These are phyloP conservation scores for Yponomeuta cagnagella DNA, from an alignment of 2,888 invertebrate species.

Conservation along the genomic window DNA sequence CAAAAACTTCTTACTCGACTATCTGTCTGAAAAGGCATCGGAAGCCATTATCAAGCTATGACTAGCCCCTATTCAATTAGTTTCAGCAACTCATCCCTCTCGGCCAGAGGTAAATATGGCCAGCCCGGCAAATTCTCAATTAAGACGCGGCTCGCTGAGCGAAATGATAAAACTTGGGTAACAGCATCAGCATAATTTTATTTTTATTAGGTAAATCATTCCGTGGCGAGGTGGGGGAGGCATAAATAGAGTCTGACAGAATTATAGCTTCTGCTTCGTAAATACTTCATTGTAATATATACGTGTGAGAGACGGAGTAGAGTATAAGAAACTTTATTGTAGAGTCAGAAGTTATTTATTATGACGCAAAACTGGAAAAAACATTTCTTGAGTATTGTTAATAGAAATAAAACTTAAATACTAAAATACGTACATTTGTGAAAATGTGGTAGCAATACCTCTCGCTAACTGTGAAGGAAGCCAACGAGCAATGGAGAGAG, in stretches of 20 bases:
- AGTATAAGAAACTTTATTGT: too few relatives aligned
- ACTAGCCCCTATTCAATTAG: not conserved
- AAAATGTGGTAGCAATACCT: too few relatives aligned
- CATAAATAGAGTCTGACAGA: not conserved
- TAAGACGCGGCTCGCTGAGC: constrained; percentile 5
- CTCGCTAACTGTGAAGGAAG: too few relatives aligned
- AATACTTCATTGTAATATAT: not conserved
- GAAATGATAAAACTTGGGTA: constrained; percentile 42
- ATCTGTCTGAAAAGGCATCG: not conserved
- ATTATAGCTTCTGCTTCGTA: not conserved
- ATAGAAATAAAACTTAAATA: too few relatives aligned
- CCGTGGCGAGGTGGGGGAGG: constrained; percentile 17
- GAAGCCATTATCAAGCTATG: not conserved
- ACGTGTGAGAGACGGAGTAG: not conserved
- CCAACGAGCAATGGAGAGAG: too few relatives aligned
- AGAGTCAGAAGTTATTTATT: too few relatives aligned
- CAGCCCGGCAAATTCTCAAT: not conserved
- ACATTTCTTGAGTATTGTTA: too few relatives aligned
- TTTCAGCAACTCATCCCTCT: not conserved
- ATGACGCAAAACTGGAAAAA: too few relatives aligned
- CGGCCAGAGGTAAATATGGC: not conserved
- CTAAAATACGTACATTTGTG: too few relatives aligned
- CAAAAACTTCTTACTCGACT: too few relatives aligned
- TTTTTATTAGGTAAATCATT: constrained; percentile 55
- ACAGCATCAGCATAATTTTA: constrained; percentile 53